These are phyloP conservation scores for Gadopsis marmoratus DNA, from an alignment of 2,797 vertebrate genomes.

Conservation along the genomic window DNA sequence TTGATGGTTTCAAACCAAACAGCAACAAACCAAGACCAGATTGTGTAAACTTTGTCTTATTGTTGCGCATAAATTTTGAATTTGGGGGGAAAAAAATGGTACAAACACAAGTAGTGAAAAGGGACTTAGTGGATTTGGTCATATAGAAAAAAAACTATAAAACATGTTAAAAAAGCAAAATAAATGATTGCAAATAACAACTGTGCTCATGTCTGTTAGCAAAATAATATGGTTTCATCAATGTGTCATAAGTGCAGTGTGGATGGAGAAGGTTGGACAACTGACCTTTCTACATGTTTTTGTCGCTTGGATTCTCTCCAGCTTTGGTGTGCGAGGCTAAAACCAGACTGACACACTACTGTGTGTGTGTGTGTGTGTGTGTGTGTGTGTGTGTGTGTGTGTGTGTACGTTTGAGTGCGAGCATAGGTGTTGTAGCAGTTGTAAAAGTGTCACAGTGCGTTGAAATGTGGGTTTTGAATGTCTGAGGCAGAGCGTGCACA, in stretches of 20 bases:
- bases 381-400: not conserved
- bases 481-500: not conserved
- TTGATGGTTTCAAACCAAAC: not conserved
- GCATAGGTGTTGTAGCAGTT: conserved; percentile 1
- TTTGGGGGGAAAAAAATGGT: no score
- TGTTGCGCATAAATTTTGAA: no score
- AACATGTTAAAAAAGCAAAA: not conserved
- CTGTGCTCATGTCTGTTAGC: not conserved
- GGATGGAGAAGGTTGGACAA: conserved; percentile 11
- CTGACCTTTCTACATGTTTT: conserved; percentile 39
- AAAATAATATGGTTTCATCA: not conserved
- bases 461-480: conserved; percentile 1
- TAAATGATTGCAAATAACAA: not conserved
- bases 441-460: not conserved
- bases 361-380: not conserved
- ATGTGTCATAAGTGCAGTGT: not conserved
- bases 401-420: not conserved
- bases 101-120: no score
- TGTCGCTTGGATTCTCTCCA: conserved; percentile 19
- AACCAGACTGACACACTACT: conserved; percentile 1
- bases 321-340: conserved; percentile 28
- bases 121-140: no score
- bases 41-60: not conserved
- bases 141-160: not conserved
- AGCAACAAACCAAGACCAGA: not conserved